Percentiles rank a stretch among this genome's conserved stretches.
Conservation (phyloP, 2,888 invertebrate genomes). For the Pheosia tremula region DNA sequence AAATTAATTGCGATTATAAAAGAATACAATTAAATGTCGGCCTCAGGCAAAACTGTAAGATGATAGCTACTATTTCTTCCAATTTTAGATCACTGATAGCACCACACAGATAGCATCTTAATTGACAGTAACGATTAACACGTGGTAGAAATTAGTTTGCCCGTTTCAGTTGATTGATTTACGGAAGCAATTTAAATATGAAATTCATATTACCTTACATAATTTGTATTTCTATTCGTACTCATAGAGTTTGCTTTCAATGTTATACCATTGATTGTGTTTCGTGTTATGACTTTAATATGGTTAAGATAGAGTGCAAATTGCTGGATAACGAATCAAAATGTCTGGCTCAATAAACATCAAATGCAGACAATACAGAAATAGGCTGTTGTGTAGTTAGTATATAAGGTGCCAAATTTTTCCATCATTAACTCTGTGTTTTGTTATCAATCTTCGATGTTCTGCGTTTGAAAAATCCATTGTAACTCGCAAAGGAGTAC, state of each 20-base stretch:
- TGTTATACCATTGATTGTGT: slow-evolving; percentile 3
- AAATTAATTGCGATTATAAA: background rate
- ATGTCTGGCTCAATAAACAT: no score
- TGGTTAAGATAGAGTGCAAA: no score
- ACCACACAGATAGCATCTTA: slow-evolving; percentile 27
- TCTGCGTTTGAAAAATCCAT: no score
- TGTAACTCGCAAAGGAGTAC: no score
- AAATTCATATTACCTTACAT: slow-evolving; percentile 14
- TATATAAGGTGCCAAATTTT: no score
- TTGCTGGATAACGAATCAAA: no score
- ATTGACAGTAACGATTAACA: slow-evolving; percentile 21
- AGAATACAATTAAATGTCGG: background rate
- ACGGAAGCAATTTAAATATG: slow-evolving; percentile 22
- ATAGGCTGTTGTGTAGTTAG: no score
- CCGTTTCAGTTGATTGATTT: slow-evolving; percentile 13
- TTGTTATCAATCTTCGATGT: no score
- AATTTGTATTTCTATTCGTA: slow-evolving; percentile 5
- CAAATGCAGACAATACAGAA: no score
- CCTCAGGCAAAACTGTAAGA: background rate
- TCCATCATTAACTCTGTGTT: no score
- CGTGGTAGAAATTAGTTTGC: slow-evolving; percentile 25
- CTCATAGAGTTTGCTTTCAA: background rate
- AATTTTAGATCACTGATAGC: slow-evolving; percentile 6
- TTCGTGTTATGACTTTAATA: background rate
- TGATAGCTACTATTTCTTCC: slow-evolving; percentile 1